Evolutionary conservation across 2,888 invertebrate species (phyloP).

Genomic region (Parapristionchus giblindavisi): DNA sequence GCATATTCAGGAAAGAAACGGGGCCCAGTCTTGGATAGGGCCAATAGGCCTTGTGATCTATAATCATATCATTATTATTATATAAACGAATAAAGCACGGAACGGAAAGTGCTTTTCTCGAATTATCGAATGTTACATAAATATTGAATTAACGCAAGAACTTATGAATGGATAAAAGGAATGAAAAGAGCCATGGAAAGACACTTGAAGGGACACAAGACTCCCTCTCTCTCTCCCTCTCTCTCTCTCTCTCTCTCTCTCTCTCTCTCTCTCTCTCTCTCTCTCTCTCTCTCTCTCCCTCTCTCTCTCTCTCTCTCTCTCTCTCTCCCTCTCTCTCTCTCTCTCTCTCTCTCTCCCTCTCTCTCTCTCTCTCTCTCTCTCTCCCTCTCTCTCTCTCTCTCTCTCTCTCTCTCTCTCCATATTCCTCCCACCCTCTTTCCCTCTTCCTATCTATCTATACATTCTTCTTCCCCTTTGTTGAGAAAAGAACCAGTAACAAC

Average conservation of each 20-base stretch:
- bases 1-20: conserved; percentile 33
- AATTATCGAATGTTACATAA: too few species aligned
- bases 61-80: neutral
- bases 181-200: neutral
- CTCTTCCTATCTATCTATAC: too few species aligned
- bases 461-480: too few species aligned
- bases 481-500: too few species aligned
- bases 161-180: too few species aligned
- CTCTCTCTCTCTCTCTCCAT: conserved; percentile 21
- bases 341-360: neutral
- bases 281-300: neutral
- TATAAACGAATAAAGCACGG: neutral
- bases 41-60: conserved; percentile 20
- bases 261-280: neutral
- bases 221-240: neutral
- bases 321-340: neutral
- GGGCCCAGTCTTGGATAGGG: conserved; percentile 34
- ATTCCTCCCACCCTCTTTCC: too few species aligned
- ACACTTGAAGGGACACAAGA: neutral
- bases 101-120: too few species aligned
- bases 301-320: neutral
- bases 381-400: neutral
- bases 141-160: too few species aligned
- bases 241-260: conserved; percentile 4
- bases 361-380: neutral